Base-by-base conservation (phyloP, 2,797 vertebrate species). In the Megalops cyprinoides region DNA sequence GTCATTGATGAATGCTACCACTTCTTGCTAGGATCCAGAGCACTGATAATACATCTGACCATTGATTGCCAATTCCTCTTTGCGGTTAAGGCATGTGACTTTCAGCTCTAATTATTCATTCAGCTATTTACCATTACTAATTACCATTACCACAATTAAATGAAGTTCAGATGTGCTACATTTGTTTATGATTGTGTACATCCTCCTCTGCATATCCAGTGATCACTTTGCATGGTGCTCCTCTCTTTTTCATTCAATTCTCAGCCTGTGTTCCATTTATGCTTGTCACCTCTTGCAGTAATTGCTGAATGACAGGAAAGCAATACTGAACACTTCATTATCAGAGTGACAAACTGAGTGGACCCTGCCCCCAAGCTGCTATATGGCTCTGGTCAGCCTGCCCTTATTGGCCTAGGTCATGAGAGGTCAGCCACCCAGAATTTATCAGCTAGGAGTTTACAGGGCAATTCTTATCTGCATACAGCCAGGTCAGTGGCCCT, bases 291-390 rank as follows among this genome's bases (percentile, higher is more conserved):
- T 94, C 90, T 92, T 86, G 31, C 86, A 79, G 86, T 95, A 94
- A 94, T 94, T 92, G 92, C 93, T 94, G 94, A 97, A 93, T 97
- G 97, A 97, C 97, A 98, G 97, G 97, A 97, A 97, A 95, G 96
- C 97, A 95, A 97, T 97, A 96, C 93, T 94, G 95, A 96, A 93
- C 94, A 96, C 96, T 97, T 98, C 94, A 97, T 98, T 97, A 97
- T 94, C 90, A 88, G 84, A 92, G 90, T 92, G 95, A 92, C 90
- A 91, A 87, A 92, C 92, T 91, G 94, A 93, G 92, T 90, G 91
- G 93, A 93, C 92, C 86, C 92, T 91, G 87, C 92, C 93, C 71
- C 77, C 79, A 83, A 84, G 87, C 90, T 92, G 71, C 79, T 77
- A 89, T 90, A 89, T 93, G 92, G 94, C 91, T 93, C 86, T 88